Evolutionary conservation across 2,888 invertebrate species (phyloP), one percentile per base, ranked within the genome.

Genomic region (Sipha maydis): DNA sequence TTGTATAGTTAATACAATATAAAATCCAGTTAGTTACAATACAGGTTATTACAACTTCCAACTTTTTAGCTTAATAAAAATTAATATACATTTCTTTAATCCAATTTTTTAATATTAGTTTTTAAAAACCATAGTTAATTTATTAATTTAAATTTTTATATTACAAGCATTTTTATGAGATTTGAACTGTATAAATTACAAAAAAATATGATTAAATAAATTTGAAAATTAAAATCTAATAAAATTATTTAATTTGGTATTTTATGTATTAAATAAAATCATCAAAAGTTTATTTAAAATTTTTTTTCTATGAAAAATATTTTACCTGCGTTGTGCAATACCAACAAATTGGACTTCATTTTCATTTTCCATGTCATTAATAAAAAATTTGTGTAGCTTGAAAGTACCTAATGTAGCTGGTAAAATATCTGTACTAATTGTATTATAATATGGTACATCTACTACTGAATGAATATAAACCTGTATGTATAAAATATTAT

Each of bases 361-460:
- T 90, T 95, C 95, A 91, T 96, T 96, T 90, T 95, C 95, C 90
- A 95, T 95, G 91, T 95, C 92, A 90, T 92, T 92, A 75, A 92
- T 90, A 3, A 92, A 91, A 89, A 93, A 91, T 78, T 91, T 91
- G 88, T 92, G 91, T 41, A 91, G 90, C 90, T 93, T 93, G 90
- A 93, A 92, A 67, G 94, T 93, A 90, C 94, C 94, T 0, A 94
- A 94, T 1, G 92, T 93, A 11, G 95, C 92, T 89, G 93, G 92
- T 11, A 95, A 91, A 85, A 94, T 93, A 89, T 95, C 94, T 0
- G 94, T 93, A 90, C 94, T 93, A 3, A 94, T 92, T 28, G 95
- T 94, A 0, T 95, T 95, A 78, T 95, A 92, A 56, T 94, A 94
- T 14, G 96, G 95, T 3, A 96, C 94, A 91, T 96, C 96, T 94